Evolutionary conservation across 1,140 invertebrate genomes (phyloP), one percentile per base, ranked within the genome.

Genomic region (Microvelia longipes): DNA sequence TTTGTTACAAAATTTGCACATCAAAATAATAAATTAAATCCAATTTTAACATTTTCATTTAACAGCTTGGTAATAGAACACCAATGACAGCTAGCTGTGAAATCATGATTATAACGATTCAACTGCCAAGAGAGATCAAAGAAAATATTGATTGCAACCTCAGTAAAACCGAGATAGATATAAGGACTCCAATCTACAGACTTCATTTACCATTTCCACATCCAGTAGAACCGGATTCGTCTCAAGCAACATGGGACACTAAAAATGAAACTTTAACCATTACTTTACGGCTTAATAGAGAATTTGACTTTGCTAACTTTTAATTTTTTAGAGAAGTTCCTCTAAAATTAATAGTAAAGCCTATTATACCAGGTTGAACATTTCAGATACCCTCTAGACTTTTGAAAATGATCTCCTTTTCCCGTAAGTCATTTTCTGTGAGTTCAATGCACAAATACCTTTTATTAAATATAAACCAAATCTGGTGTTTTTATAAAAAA

Each of bases 21-120:
- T n/a, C n/a, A n/a, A n/a, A n/a, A n/a, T n/a, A n/a, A n/a, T n/a
- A n/a, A n/a, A n/a, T n/a, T n/a, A n/a, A n/a, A n/a, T n/a, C n/a
- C n/a, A n/a, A n/a, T n/a, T n/a, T n/a, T n/a, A n/a, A n/a, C n/a
- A n/a, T n/a, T n/a, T n/a, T 50, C 35, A 50, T 50, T 50, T 50
- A 11, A 11, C 35, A 92, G 89, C 90, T 95, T 85, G 88, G 90
- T 0, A 86, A 87, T 70, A 94, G 93, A 79, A 93, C 88, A 11
- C 85, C 89, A 29, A 80, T 85, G 0, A 89, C 90, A 0, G 83
- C 90, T 0, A 94, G 92, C 76, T 95, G 93, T 77, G 92, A 95
- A 77, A 88, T 91, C 78, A 85, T 95, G 77, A 82, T 92, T 1
- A 79, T 95, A 0, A 83, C 83, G 68, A 84, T 96, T 5, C 80